phyloP scores from a whole-genome alignment of 1,140 invertebrate species.

The Campoletis sonorensis region DNA sequence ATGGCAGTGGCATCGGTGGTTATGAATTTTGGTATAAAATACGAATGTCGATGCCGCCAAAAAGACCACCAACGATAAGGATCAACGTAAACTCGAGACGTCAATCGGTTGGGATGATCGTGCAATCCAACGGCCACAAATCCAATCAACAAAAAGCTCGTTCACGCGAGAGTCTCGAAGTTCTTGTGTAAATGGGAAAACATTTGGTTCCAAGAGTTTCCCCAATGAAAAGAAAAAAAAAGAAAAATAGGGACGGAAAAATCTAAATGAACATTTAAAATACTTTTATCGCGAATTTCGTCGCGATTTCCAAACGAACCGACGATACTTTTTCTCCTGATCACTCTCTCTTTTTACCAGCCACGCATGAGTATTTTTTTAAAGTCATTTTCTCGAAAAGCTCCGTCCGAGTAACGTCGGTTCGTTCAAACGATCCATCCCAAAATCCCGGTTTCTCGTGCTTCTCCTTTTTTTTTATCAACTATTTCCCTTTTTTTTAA shows the following conservation, averaged over 20 bases:
- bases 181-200: conserved; percentile 73
- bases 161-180: conserved; percentile 73
- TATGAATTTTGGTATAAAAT: conserved; percentile 72
- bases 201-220: too few species aligned
- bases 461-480: neutral
- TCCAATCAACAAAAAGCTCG: conserved; percentile 68
- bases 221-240: neutral
- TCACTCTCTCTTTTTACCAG: neutral
- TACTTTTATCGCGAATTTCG: neutral
- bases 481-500: neutral
- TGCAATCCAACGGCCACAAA: conserved; percentile 65
- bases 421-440: neutral
- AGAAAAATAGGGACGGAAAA: neutral
- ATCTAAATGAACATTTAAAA: neutral
- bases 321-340: neutral
- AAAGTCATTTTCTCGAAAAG: conserved; percentile 21
- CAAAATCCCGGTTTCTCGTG: neutral
- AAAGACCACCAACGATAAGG: conserved; percentile 58
- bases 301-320: neutral
- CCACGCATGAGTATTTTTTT: neutral
- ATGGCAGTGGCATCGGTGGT: conserved; percentile 49
- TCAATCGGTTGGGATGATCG: conserved; percentile 73
- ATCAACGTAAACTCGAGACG: conserved; percentile 57
- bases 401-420: conserved; percentile 22
- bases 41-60: conserved; percentile 69